Percentiles rank a stretch among this genome's conserved stretches.
Conservation (phyloP, 92 coral and sea anemone species). For the Anthopleura xanthogrammica region DNA sequence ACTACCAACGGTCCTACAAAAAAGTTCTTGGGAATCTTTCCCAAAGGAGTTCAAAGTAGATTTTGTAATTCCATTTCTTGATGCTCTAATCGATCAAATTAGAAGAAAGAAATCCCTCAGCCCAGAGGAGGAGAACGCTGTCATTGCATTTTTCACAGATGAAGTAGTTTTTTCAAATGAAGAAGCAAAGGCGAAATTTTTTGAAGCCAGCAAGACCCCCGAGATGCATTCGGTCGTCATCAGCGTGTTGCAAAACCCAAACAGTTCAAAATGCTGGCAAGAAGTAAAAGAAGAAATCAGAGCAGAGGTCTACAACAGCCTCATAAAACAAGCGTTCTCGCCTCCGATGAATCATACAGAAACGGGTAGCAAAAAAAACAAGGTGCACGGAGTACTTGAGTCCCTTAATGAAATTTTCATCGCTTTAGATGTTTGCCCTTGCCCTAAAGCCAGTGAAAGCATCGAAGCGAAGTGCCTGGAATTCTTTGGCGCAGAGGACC, state of each 20-base stretch:
- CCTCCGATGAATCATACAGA: conserved; percentile 14
- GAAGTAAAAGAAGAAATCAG: conserved; percentile 11
- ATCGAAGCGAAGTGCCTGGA: conserved; percentile 9
- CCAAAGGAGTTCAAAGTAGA: conserved; percentile 40
- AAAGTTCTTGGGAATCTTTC: conserved; percentile 46
- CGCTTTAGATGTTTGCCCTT: conserved; percentile 20
- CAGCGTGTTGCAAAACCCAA: background rate
- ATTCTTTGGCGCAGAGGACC: background rate
- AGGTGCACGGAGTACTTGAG: background rate
- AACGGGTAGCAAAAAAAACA: conserved; percentile 2
- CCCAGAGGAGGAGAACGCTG: conserved; percentile 17
- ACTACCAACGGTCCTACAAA: conserved; percentile 19
- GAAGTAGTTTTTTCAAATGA: conserved; percentile 16
- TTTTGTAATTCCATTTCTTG: conserved; percentile 35
- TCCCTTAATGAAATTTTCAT: conserved; percentile 15
- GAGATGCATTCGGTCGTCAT: background rate
- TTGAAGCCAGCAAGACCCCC: conserved; percentile 8
- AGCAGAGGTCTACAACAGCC: conserved; percentile 8
- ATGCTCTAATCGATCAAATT: conserved; percentile 25
- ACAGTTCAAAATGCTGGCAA: background rate
- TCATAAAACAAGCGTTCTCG: background rate
- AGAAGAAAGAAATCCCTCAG: background rate
- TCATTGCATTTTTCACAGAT: conserved; percentile 23
- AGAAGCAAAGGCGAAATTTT: background rate
- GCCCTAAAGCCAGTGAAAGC: background rate